phyloP scores from a whole-genome alignment of 2,888 invertebrate genomes.

The Bugulina stolonifera region DNA sequence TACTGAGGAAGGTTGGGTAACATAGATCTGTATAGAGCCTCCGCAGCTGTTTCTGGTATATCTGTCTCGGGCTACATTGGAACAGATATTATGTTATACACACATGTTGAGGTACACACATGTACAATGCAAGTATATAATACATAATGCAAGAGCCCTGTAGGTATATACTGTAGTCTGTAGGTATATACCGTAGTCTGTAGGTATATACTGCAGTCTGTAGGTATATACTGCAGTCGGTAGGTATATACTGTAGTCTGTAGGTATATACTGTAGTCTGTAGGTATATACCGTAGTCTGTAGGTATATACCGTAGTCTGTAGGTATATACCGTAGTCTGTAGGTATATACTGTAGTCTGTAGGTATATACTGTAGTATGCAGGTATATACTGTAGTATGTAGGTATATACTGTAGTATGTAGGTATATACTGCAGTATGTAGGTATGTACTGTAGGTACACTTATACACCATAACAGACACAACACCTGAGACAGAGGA shows the following conservation, averaged over 20 bases:
- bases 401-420: background rate
- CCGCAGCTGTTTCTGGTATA: constrained; percentile 74
- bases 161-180: background rate
- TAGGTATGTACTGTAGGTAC: too few species aligned
- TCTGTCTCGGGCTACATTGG: constrained; percentile 55
- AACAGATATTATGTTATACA: background rate
- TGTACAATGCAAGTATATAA: background rate
- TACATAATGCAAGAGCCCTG: background rate
- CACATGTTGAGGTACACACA: background rate
- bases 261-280: background rate
- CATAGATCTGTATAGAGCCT: constrained; percentile 86
- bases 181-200: background rate
- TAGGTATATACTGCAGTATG: background rate
- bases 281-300: background rate
- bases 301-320: background rate
- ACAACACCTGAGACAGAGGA: constrained; percentile 72
- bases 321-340: background rate
- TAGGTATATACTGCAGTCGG: background rate
- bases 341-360: too few species aligned
- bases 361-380: background rate
- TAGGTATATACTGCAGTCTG: background rate
- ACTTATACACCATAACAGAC: too few species aligned
- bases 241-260: background rate
- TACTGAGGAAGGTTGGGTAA: constrained; percentile 92
- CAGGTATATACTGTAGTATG: background rate